Evolutionary conservation across 2,113 vertebrate species (phyloP), one percentile per base, ranked within the genome.

Genomic region (Podilymbus podiceps): DNA sequence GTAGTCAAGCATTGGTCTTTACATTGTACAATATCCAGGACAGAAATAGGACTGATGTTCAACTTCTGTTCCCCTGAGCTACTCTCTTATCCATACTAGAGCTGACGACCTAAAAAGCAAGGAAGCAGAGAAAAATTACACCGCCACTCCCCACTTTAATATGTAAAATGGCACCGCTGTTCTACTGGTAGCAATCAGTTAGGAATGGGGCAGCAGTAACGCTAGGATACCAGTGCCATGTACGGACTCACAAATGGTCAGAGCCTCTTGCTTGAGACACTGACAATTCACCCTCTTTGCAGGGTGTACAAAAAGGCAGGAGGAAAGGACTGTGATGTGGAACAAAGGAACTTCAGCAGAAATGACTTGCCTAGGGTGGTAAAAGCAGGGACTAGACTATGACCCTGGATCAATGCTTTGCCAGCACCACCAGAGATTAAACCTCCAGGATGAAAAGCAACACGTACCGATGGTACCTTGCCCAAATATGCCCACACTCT

Each of bases 401-500:
- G 25, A 47, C 31, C n/a, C 64, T 63, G 50, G n/a, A 38, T 31
- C 22, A 56, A 22, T 35, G 33, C 13, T 25, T 78, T 66, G 20
- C 55, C 47, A 64, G 19, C n/a, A 46, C 11, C 13, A 47, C 25
- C 50, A 62, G 67, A 44, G 31, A 35, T 33, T 40, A 58, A 71
- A 68, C 2, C 10, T 42, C 50, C 35, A 56, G 40, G 50, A 30
- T 17, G 28, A 46, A 88, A 93, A 81, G 15, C 44, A 69, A 88
- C 11, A 15, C 25, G 59, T 53, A 47, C 9, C 38, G 81, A 31
- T 4, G 5, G 15, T 8, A 30, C 13, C 46, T 81, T 53, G 71
- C 42, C 78, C 38, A 63, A 75, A 62, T 1, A 0, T 25, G 31
- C 42, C 38, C 27, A 55, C 8, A 11, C 1, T 0, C 9, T 5